Evolutionary conservation across 1,140 invertebrate species (phyloP), one percentile per base, ranked within the genome.

Genomic region (Megalonaias nervosa): DNA sequence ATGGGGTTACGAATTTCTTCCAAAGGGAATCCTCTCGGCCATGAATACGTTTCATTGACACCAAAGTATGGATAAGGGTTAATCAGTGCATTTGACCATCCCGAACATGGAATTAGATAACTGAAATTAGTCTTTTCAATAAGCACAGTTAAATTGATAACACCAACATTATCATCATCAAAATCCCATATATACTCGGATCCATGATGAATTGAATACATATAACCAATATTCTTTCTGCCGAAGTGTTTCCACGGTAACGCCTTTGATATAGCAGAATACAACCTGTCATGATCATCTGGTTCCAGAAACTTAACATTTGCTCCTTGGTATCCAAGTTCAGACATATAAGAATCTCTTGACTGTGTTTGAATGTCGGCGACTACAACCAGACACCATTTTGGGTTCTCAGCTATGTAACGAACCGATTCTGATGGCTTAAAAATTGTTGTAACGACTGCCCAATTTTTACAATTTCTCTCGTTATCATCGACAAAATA

Each of bases 191-290:
- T n/a, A n/a, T n/a, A n/a, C n/a, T n/a, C n/a, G n/a, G n/a, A n/a
- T n/a, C n/a, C n/a, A n/a, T n/a, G n/a, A n/a, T n/a, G n/a, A 48
- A 76, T 80, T 11, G 79, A 74, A 73, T 73, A 80, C 12, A 76
- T 31, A 70, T 69, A 80, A 6, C 79, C 79, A 9, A 76, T 75
- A 71, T 76, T 80, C 59, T 80, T 80, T 58, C 79, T 62, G 13
- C 64, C 74, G 61, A 80, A 75, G 19, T 60, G 31, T 58, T 75
- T 71, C 26, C 38, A 71, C 13, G 78, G 78, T 13, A 80, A 48
- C 23, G 23, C 12, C 12, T 72, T 38, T 5, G 69, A 14, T 60
- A 80, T 71, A 14, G 66, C 26, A 15, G 68, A 62, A 11, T 71
- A 58, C 16, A 66, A 38, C 21, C 13, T 31, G 12, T 23, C 26